These are phyloP conservation scores for Calidris pugnax DNA, from an alignment of 2,113 vertebrate species.

Conservation along the genomic window DNA sequence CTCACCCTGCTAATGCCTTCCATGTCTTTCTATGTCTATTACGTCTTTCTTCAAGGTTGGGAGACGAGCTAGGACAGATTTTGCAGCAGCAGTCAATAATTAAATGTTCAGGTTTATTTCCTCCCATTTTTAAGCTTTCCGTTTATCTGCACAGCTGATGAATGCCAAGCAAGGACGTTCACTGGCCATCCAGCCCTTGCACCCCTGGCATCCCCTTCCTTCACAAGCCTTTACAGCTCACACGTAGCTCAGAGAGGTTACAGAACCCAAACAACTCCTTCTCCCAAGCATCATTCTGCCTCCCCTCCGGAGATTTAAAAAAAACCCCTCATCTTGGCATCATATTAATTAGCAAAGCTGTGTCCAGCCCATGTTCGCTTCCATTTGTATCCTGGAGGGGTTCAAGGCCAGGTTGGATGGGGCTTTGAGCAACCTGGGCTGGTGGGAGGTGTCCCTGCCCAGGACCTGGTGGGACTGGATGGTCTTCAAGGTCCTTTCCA, in stretches of 20 bases:
- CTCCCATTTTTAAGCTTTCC: neutral
- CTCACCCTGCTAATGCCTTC: neutral
- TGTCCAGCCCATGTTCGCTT: neutral
- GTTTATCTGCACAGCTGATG: neutral
- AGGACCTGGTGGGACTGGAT: neutral
- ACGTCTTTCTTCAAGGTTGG: neutral
- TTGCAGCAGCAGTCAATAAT: neutral
- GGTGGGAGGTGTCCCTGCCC: neutral
- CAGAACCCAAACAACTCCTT: neutral
- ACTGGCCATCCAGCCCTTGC: neutral
- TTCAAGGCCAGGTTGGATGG: neutral
- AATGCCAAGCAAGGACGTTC: neutral
- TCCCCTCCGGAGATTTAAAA: neutral
- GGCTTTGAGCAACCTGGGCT: neutral
- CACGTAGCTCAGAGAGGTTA: rapidly evolving
- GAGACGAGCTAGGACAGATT: neutral
- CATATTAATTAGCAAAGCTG: neutral
- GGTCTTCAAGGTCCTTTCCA: neutral
- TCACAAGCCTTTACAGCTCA: neutral
- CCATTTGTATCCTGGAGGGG: neutral
- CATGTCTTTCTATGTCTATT: neutral
- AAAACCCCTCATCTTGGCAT: neutral
- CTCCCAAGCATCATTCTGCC: neutral
- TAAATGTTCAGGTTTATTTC: neutral
- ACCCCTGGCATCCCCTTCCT: neutral